Conservation (phyloP, 2,797 vertebrate species). For the Channa striata region DNA sequence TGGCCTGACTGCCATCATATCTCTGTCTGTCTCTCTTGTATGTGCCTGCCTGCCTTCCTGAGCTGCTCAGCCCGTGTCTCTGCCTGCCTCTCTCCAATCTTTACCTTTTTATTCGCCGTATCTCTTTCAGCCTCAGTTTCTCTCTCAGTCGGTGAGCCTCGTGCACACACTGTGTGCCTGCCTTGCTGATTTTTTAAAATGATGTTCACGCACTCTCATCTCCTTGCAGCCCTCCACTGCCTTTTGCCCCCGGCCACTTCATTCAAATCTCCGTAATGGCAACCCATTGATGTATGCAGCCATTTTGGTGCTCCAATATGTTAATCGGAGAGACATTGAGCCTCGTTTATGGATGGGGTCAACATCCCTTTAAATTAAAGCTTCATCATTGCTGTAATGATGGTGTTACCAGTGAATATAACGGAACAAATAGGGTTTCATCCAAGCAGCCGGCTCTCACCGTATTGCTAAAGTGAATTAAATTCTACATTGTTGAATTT, state of each 20-base stretch:
- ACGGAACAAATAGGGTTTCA: background rate
- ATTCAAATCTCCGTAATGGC: constrained; percentile 51
- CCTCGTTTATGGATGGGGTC: constrained; percentile 47
- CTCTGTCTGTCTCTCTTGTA: constrained; percentile 40
- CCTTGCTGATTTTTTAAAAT: background rate
- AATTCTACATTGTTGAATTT: background rate
- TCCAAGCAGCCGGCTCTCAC: background rate
- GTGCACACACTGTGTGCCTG: background rate
- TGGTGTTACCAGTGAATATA: constrained; percentile 1
- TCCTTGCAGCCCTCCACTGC: constrained; percentile 4
- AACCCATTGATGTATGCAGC: constrained; percentile 54
- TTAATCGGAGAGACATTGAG: constrained; percentile 55
- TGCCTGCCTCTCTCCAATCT: background rate
- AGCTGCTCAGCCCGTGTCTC: constrained; percentile 15
- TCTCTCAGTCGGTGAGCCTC: background rate
- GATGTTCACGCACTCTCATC: constrained; percentile 15
- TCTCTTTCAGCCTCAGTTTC: background rate
- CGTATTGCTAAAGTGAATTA: background rate
- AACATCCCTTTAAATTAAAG: constrained; percentile 57
- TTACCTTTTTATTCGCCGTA: background rate
- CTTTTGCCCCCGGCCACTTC: constrained; percentile 42
- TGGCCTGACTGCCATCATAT: constrained; percentile 65
- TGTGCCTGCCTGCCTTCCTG: constrained; percentile 25
- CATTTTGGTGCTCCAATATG: constrained; percentile 50
- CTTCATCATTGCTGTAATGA: constrained; percentile 32